Evolutionary conservation across 2,888 invertebrate genomes (phyloP).

Genomic region (Plebejus argus): DNA sequence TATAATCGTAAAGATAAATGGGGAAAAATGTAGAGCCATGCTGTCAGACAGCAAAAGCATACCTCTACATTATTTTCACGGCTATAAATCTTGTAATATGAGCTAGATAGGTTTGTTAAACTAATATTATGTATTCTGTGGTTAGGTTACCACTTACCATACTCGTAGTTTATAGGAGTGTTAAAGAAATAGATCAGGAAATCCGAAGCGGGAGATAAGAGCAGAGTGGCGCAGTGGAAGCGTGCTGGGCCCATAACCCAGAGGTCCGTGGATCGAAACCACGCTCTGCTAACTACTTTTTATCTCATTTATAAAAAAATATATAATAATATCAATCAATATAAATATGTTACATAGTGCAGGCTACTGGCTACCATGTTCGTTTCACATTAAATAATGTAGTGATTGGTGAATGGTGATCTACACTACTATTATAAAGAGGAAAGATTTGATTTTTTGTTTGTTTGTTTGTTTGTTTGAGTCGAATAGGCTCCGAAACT

Average conservation of each 20-base stretch:
- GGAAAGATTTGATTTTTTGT: no score
- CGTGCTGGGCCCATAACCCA: slow-evolving; percentile 94
- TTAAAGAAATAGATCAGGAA: background rate
- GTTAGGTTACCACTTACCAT: background rate
- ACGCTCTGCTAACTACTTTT: slow-evolving; percentile 84
- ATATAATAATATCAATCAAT: background rate
- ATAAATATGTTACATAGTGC: no score
- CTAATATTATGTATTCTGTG: no score
- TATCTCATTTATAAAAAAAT: background rate
- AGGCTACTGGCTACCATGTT: no score
- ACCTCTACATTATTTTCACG: background rate
- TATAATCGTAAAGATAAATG: background rate
- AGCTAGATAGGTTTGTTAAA: background rate
- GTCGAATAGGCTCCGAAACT: no score
- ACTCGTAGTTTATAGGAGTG: background rate
- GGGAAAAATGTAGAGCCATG: background rate
- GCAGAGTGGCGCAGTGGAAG: slow-evolving; percentile 92
- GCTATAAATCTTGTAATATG: background rate
- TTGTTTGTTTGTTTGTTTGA: no score
- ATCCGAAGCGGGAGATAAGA: slow-evolving; percentile 44
- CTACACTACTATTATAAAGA: no score
- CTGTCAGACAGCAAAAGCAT: background rate
- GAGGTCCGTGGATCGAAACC: slow-evolving; percentile 96
- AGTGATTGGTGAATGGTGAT: no score
- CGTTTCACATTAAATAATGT: no score